A percentile compares a stretch with the other conserved stretches of the same genome.
Evolutionary conservation across 2,113 vertebrate species (phyloP).

Genomic region (Toxotes chatareus): DNA sequence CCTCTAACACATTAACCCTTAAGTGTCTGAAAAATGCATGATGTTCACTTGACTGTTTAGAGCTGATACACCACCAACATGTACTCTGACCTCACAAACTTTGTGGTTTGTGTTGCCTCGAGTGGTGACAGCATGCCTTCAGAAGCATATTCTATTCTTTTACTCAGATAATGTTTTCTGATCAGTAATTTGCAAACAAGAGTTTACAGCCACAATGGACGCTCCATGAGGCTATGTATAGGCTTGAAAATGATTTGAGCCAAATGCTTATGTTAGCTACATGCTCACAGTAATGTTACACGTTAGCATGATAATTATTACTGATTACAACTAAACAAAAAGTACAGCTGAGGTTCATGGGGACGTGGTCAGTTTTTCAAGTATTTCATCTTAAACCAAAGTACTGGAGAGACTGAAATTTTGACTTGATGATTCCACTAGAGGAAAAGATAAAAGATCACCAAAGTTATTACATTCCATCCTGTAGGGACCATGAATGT

Average conservation of each 20-base stretch:
- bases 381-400: no score
- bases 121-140: background rate
- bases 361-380: no score
- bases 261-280: no score
- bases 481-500: background rate
- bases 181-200: no score
- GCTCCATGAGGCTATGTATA: background rate
- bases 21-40: conserved; percentile 26
- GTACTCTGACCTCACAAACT: background rate
- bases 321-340: background rate
- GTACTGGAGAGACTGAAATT: background rate
- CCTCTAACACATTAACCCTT: background rate
- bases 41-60: background rate
- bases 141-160: background rate
- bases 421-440: background rate
- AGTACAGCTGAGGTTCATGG: no score
- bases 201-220: no score
- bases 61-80: background rate
- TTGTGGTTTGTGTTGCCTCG: background rate
- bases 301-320: no score
- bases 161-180: background rate
- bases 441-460: no score
- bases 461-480: no score
- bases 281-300: no score
- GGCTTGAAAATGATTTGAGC: background rate